Conservation (phyloP, 2,113 vertebrate genomes). For the Ctenomys sociabilis region DNA sequence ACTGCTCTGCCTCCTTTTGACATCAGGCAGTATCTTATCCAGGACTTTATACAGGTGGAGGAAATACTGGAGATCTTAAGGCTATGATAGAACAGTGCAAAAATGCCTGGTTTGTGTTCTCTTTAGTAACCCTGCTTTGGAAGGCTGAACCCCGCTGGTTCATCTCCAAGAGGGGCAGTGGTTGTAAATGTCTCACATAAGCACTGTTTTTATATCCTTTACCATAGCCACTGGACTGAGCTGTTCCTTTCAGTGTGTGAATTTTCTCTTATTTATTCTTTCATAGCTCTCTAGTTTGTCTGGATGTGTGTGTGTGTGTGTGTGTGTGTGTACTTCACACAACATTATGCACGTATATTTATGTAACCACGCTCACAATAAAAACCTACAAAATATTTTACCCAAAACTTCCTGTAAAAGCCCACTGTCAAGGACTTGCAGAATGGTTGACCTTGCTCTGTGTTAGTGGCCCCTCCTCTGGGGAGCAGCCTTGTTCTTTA, state of each 20-base stretch:
- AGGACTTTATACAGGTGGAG: background rate
- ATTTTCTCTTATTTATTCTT: background rate
- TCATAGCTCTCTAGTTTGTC: background rate
- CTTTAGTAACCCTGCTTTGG: background rate
- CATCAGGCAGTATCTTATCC: background rate
- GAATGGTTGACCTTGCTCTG: background rate
- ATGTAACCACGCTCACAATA: background rate
- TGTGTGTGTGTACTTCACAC: no score
- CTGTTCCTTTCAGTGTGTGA: background rate
- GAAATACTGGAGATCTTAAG: background rate
- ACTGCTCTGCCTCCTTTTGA: background rate
- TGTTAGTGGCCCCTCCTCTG: background rate
- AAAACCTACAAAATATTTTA: background rate
- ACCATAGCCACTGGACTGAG: background rate
- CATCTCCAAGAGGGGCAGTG: background rate
- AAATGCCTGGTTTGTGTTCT: background rate
- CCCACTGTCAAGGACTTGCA: background rate
- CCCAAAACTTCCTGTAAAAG: background rate
- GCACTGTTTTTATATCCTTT: background rate
- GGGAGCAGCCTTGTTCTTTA: background rate
- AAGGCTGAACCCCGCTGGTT: background rate
- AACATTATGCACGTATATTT: background rate
- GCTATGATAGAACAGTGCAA: background rate
- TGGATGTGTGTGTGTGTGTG: background rate
- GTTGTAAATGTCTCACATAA: background rate